These are phyloP conservation scores for Muscicapa comitata DNA, from an alignment of 2,797 vertebrate species.

Conservation along the genomic window DNA sequence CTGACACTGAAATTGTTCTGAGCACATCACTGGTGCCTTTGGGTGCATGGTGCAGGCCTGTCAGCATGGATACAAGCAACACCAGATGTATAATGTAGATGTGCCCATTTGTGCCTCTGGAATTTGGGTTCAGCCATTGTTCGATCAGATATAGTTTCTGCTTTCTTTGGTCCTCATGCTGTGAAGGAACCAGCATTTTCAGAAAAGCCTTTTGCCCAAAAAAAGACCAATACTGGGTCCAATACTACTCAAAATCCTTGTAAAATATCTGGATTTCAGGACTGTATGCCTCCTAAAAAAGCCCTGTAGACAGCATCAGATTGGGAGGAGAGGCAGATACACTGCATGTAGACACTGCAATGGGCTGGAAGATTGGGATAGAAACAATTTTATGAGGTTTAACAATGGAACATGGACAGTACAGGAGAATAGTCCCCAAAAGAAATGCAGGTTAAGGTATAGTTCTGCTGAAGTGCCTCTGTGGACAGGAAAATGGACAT, in stretches of 20 bases:
- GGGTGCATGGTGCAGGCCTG: background rate
- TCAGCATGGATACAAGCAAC: background rate
- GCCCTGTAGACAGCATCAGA: background rate
- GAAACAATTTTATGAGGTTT: background rate
- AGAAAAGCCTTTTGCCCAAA: background rate
- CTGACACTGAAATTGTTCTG: background rate
- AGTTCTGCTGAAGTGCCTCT: background rate
- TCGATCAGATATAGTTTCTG: background rate
- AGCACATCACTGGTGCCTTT: background rate
- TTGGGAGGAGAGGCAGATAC: background rate
- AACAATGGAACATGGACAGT: background rate
- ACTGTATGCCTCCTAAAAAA: background rate
- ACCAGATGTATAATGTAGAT: too few species aligned
- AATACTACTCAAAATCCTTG: background rate
- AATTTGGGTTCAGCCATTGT: background rate
- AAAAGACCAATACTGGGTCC: background rate
- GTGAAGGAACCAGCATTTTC: background rate
- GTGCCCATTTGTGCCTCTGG: background rate
- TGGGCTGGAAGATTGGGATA: background rate
- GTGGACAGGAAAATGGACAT: background rate
- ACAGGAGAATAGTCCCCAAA: background rate
- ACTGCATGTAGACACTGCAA: background rate
- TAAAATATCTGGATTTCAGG: background rate
- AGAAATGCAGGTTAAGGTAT: background rate
- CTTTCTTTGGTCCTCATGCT: background rate